Evolutionary conservation across 1,140 invertebrate species (phyloP).

Genomic region (Drosophila teissieri): DNA sequence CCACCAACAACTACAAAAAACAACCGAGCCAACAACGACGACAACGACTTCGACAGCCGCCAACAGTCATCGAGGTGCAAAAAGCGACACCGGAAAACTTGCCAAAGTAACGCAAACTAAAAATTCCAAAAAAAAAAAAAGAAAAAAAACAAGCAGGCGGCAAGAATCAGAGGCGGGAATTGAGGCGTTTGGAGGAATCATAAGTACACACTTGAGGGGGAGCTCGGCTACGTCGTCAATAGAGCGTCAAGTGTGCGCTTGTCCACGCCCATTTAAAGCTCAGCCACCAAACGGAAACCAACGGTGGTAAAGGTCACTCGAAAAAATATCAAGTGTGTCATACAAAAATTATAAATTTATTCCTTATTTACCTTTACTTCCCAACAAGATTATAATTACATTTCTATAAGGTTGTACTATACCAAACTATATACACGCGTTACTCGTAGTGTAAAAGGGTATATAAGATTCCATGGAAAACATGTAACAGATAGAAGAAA

Average conservation of each 20-base stretch:
- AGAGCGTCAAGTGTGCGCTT: constrained; percentile 69
- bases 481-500: too few species aligned
- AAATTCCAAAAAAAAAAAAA: constrained; percentile 50
- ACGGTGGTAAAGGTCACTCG: neutral
- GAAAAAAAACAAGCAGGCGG: constrained; percentile 11
- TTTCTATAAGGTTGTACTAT: too few species aligned
- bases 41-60: constrained; percentile 53
- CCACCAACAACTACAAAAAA: constrained; percentile 36
- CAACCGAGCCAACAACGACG: constrained; percentile 6
- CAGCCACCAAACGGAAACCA: constrained; percentile 23
- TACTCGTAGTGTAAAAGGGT: too few species aligned
- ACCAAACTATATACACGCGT: too few species aligned
- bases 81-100: constrained; percentile 70
- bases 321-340: neutral
- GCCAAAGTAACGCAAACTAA: constrained; percentile 64
- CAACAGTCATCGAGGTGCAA: constrained; percentile 71
- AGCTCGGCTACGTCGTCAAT: constrained; percentile 62
- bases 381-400: too few species aligned
- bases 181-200: constrained; percentile 41
- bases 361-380: too few species aligned
- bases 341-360: too few species aligned
- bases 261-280: constrained; percentile 73
- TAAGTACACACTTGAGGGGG: constrained; percentile 73
- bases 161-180: constrained; percentile 7
- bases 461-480: too few species aligned